Percentiles rank a stretch among this genome's conserved stretches.
Evolutionary conservation across 2,888 invertebrate species (phyloP).

Genomic region (Trachelus iudaicus): DNA sequence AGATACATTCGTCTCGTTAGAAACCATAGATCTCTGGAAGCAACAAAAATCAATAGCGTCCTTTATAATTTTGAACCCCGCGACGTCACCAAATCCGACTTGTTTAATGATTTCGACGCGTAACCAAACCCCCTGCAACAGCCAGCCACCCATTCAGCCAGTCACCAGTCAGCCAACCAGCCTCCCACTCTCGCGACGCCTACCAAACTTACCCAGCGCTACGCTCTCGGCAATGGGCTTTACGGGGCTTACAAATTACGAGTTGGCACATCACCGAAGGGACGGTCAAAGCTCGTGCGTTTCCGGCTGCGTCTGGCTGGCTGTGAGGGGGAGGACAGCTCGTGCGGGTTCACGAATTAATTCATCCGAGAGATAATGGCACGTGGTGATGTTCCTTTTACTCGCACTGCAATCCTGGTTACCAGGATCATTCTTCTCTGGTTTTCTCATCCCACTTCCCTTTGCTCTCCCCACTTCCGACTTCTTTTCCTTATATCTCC

Average conservation of each 20-base stretch:
- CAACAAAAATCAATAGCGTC: not conserved
- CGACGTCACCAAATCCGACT: not conserved
- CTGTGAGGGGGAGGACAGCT: not conserved
- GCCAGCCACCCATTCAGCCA: not conserved
- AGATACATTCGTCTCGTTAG: not conserved
- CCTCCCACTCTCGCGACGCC: not conserved
- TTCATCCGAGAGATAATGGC: slow-evolving; percentile 11
- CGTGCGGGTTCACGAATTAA: slow-evolving; percentile 16
- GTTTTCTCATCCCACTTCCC: not conserved
- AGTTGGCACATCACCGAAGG: not conserved
- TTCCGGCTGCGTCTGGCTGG: not conserved
- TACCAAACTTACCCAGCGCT: not conserved
- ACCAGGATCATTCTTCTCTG: not conserved
- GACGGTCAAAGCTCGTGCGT: not conserved
- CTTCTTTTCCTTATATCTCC: not conserved
- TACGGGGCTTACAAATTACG: slow-evolving; percentile 2
- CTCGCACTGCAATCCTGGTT: not conserved
- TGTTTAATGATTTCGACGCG: not conserved
- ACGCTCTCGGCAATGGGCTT: not conserved
- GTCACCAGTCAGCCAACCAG: not conserved
- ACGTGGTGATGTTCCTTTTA: not conserved
- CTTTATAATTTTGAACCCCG: not conserved
- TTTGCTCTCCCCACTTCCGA: not conserved
- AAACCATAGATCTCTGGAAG: not conserved
- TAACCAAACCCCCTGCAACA: not conserved